Evolutionary conservation across 2,888 invertebrate species (phyloP).

Genomic region (Lithophane ornitopus): DNA sequence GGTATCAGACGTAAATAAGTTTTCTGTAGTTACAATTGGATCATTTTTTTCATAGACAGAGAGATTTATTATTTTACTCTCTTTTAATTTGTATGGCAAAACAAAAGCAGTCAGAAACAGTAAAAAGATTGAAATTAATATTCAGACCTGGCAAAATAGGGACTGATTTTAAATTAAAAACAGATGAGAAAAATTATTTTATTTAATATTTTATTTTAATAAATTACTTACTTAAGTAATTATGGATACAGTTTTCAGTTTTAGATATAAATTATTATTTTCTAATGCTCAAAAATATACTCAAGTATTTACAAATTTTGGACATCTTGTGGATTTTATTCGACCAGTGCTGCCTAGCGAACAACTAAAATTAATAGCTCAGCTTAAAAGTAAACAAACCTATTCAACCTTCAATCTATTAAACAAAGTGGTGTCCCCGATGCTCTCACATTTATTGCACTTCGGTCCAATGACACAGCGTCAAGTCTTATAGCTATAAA

Average conservation of each 20-base stretch:
- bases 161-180: no score
- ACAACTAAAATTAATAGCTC: neutral
- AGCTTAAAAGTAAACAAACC: constrained; percentile 32
- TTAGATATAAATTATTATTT: neutral
- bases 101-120: no score
- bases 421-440: constrained; percentile 35
- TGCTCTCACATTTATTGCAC: constrained; percentile 51
- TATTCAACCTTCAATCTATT: constrained; percentile 38
- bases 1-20: neutral
- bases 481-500: constrained; percentile 50
- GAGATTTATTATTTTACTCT: no score
- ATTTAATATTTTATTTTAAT: no score
- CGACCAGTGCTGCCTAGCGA: neutral
- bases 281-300: neutral
- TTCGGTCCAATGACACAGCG: constrained; percentile 30
- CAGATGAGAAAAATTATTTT: no score
- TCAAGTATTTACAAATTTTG: neutral
- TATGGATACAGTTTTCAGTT: neutral
- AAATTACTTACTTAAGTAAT: no score
- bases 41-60: no score
- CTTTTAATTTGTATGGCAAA: no score
- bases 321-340: neutral
- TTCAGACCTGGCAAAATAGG: no score
- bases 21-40: neutral
- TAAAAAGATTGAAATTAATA: no score